phyloP scores from a whole-genome alignment of 1,140 invertebrate genomes.

The Plectus sambesii region DNA sequence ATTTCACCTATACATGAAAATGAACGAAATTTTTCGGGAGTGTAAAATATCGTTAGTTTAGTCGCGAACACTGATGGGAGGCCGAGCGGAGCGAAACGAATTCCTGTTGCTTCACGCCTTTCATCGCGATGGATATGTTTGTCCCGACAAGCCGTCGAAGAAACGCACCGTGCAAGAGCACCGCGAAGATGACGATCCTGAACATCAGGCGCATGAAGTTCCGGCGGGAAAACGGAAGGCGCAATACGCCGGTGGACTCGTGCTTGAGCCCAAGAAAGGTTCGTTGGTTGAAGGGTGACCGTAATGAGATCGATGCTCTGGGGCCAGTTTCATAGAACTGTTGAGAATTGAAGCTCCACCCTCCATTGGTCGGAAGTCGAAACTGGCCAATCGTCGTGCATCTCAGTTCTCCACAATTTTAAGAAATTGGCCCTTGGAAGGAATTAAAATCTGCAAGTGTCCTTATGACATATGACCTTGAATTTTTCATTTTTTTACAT shows the following conservation, averaged over 20 bases:
- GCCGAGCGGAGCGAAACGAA: conserved; percentile 88
- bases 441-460: conserved; percentile 8
- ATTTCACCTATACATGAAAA: no score
- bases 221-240: conserved; percentile 57
- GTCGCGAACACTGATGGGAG: conserved; percentile 80
- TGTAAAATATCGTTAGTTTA: conserved; percentile 14
- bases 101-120: conserved; percentile 89
- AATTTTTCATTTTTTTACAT: conserved; percentile 1
- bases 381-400: no score
- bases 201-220: conserved; percentile 22
- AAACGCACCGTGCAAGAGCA: conserved; percentile 11
- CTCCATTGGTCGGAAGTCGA: no score
- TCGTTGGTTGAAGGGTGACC: no score
- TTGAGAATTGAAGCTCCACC: no score
- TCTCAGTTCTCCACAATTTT: no score
- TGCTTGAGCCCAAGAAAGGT: conserved; percentile 85
- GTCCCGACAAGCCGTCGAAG: conserved; percentile 65
- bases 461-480: conserved; percentile 8
- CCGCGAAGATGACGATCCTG: conserved; percentile 23
- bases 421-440: no score
- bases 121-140: conserved; percentile 73
- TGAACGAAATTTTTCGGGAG: background rate
- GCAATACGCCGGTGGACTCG: conserved; percentile 81
- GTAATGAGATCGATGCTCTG: no score
- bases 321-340: no score